Evolutionary conservation across 1,140 invertebrate genomes (phyloP), one percentile per base, ranked within the genome.

Genomic region (Cotesia typhae): DNA sequence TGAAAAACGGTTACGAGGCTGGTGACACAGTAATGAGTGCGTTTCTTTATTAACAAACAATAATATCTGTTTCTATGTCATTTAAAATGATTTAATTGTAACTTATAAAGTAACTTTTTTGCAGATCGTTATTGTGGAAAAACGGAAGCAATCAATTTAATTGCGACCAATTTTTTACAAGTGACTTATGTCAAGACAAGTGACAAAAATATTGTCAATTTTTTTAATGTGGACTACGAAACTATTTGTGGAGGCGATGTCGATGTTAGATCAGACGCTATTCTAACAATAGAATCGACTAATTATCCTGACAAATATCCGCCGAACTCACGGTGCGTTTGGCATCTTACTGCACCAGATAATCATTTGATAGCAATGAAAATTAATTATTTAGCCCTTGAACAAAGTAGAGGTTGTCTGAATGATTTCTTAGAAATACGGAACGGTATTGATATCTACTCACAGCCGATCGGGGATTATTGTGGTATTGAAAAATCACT

Each of bases 251-350:
- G 98, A 10, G 98, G 98, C 12, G 93, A 96, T 35, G 88, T 97
- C 57, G 89, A 91, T 53, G 88, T 95, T 10, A 94, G 97, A 79
- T 88, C 89, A 20, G 20, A 59, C 9, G 5, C 57, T 12, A 91
- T 92, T 36, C 93, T 93, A 6, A 93, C 95, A 74, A 82, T 99
- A 63, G 96, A 99, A 81, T 98, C 96, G 10, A 97, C 98, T 1
- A 98, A 98, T 85, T 99, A 97, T 84, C 98, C 98, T 1, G 96
- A 99, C 77, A 95, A 98, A 80, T 99, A 99, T 83, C 92, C 95
- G 76, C 93, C 94, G 0, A 97, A 95, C 81, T 98, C 98, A 83
- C 95, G 98, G 77, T 99, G 98, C 85, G 90, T 98, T 51, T 99
- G 98, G 98, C 92, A 91, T 79, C 92, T 99, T 17, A 94, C 94